Percentiles rank a stretch among this genome's conserved stretches.
Evolutionary conservation across 2,888 invertebrate genomes (phyloP).

Genomic region (Cylindroiulus punctatus): DNA sequence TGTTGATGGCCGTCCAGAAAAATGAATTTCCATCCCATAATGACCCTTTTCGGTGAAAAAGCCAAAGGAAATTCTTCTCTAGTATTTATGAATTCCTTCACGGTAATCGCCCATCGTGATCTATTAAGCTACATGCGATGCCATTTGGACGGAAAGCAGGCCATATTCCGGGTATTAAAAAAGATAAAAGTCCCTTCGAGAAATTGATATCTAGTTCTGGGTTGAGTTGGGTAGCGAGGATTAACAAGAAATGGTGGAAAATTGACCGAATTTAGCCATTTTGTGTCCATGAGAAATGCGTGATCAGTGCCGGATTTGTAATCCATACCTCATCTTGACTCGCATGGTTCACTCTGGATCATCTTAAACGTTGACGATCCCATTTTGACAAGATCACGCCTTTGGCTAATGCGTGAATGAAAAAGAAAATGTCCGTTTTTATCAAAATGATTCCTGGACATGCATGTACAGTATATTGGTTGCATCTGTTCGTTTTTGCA

Average conservation of each 20-base stretch:
- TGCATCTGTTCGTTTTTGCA: too few relatives aligned
- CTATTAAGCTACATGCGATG: constrained; percentile 25
- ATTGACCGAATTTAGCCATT: neutral
- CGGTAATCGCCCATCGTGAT: constrained; percentile 33
- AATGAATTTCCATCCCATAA: constrained; percentile 34
- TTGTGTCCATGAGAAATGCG: neutral
- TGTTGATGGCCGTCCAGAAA: constrained; percentile 33
- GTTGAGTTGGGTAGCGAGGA: neutral
- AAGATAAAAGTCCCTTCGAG: neutral
- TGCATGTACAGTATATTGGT: too few relatives aligned
- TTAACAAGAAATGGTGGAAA: neutral
- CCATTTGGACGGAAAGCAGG: constrained; percentile 7
- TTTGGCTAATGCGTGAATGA: too few relatives aligned
- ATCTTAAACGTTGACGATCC: too few relatives aligned
- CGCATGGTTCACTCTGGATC: too few relatives aligned
- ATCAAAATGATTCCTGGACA: too few relatives aligned
- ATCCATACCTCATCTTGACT: too few relatives aligned
- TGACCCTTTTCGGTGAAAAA: neutral
- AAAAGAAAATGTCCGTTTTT: too few relatives aligned
- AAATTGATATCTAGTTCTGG: neutral
- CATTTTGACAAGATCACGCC: too few relatives aligned
- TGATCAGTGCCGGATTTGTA: too few relatives aligned
- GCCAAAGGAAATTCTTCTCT: constrained; percentile 21
- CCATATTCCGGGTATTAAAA: constrained; percentile 5
- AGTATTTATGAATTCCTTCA: constrained; percentile 41